These are phyloP conservation scores for Plotosus lineatus DNA, from an alignment of 2,113 vertebrate genomes.

Conservation along the genomic window DNA sequence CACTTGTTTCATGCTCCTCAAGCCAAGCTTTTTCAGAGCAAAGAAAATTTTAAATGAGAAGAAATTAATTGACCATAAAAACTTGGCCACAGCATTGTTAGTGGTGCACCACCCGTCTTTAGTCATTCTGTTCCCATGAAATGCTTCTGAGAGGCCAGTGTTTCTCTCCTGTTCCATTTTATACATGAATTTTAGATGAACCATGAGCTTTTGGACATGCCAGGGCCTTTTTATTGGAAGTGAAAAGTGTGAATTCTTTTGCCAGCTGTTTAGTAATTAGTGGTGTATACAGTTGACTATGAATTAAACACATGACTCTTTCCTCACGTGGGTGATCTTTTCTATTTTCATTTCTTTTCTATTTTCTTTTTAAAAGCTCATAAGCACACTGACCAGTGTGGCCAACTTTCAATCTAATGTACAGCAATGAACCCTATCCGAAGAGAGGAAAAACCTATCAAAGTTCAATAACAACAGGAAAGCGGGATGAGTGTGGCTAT, in stretches of 20 bases:
- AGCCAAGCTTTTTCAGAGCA: constrained; percentile 29
- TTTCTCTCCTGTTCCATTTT: constrained; percentile 31
- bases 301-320: neutral
- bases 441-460: constrained; percentile 27
- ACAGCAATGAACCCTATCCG: neutral
- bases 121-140: constrained; percentile 73
- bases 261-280: constrained; percentile 2
- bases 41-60: constrained; percentile 65
- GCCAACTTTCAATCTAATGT: constrained; percentile 13
- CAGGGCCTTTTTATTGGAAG: neutral
- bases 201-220: constrained; percentile 5
- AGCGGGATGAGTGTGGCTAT: constrained; percentile 11
- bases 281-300: neutral
- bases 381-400: neutral
- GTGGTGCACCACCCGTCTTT: constrained; percentile 71
- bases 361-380: neutral
- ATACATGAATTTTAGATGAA: constrained; percentile 25
- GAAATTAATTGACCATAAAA: constrained; percentile 74
- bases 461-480: constrained; percentile 43
- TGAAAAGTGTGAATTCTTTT: constrained; percentile 17
- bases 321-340: neutral
- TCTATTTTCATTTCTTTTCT: neutral
- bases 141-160: constrained; percentile 43
- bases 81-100: constrained; percentile 72
- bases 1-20: constrained; percentile 23